phyloP scores from a whole-genome alignment of 2,113 vertebrate genomes.

The Pogona vitticeps region DNA sequence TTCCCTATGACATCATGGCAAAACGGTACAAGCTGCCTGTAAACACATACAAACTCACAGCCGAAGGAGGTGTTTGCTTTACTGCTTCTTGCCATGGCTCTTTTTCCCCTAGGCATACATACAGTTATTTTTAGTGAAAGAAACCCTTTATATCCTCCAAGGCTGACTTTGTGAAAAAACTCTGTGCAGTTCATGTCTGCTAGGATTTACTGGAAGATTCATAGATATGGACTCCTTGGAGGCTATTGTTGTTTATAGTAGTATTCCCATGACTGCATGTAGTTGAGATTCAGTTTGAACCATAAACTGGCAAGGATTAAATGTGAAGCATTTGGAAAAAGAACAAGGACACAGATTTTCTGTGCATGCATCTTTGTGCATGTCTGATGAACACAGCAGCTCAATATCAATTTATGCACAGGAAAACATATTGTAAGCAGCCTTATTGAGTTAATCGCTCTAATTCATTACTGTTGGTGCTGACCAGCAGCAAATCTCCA shows the following conservation, averaged over 20 bases:
- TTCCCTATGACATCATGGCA: constrained; percentile 29
- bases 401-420: background rate
- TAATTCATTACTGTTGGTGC: background rate
- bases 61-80: constrained; percentile 22
- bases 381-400: background rate
- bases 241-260: constrained; percentile 36
- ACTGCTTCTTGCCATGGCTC: background rate
- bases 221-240: background rate
- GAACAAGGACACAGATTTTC: background rate
- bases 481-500: background rate
- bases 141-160: constrained; percentile 11
- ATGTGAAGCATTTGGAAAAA: background rate
- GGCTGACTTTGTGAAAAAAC: constrained; percentile 1
- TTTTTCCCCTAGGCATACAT: background rate
- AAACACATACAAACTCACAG: constrained; percentile 58
- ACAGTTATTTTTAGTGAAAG: background rate
- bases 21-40: constrained; percentile 31
- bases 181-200: background rate
- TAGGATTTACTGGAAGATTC: background rate
- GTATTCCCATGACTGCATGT: constrained; percentile 39
- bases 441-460: background rate
- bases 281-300: background rate
- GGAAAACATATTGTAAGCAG: background rate
- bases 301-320: background rate
- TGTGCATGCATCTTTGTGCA: background rate